Conservation (phyloP, 2,797 vertebrate species). For the Falco novaeseelandiae region DNA sequence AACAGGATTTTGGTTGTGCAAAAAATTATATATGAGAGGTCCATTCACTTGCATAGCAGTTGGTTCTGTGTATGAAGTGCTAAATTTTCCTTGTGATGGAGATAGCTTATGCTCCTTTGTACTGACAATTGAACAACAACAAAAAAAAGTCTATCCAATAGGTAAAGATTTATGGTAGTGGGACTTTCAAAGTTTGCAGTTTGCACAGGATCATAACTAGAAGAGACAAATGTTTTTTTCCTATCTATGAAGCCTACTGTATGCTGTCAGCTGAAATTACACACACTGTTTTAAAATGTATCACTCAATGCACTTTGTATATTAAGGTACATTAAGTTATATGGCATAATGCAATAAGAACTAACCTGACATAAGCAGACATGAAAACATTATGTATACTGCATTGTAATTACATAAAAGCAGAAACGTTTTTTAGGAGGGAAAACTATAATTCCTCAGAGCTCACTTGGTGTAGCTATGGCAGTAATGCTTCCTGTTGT, state of each 20-base stretch:
- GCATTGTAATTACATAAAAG: background rate
- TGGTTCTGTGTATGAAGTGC: background rate
- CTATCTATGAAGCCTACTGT: background rate
- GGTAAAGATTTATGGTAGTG: background rate
- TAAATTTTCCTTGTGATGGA: background rate
- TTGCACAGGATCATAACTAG: background rate
- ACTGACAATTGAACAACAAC: background rate
- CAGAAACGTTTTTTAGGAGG: background rate
- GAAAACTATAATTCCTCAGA: background rate
- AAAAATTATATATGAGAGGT: background rate
- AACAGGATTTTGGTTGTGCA: background rate
- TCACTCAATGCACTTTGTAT: background rate
- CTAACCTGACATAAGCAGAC: background rate
- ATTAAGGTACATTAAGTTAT: slow-evolving; percentile 11
- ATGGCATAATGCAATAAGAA: slow-evolving; percentile 4
- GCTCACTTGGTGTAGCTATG: background rate
- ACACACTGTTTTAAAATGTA: background rate
- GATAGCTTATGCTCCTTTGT: background rate
- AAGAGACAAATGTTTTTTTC: background rate
- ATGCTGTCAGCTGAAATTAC: slow-evolving; percentile 15
- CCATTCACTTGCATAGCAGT: background rate
- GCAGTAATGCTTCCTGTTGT: background rate
- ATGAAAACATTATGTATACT: background rate
- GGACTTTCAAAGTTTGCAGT: background rate
- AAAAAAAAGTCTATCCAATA: background rate